phyloP scores from a whole-genome alignment of 2,797 vertebrate species.

The Microhierax caerulescens region DNA sequence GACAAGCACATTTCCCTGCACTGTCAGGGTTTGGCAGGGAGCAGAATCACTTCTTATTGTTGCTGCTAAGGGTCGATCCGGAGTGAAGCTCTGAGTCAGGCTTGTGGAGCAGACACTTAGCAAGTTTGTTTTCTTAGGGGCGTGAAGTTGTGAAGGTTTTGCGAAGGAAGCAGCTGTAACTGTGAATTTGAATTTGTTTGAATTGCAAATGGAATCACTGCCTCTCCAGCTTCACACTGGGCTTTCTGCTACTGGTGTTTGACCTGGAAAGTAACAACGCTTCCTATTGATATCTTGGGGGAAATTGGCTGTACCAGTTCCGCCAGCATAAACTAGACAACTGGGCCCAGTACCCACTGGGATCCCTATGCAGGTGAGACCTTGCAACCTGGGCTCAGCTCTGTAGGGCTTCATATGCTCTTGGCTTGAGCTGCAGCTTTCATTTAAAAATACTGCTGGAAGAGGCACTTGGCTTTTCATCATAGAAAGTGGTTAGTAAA shows the following conservation, averaged over 20 bases:
- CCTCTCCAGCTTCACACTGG: not conserved
- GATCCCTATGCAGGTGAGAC: not conserved
- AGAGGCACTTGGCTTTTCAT: not conserved
- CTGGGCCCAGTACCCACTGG: accelerated
- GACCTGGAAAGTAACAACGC: not conserved
- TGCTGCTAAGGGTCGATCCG: not conserved
- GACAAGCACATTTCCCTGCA: not conserved
- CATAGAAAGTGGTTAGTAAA: not conserved
- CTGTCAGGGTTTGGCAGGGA: not conserved
- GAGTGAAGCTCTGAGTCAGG: not conserved
- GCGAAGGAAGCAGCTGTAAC: not conserved
- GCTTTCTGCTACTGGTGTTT: not conserved
- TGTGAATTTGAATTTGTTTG: not conserved
- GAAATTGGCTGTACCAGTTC: not conserved
- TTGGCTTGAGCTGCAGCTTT: not conserved
- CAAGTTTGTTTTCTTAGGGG: not conserved
- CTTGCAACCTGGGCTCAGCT: not conserved
- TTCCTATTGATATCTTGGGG: not conserved
- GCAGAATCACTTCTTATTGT: not conserved
- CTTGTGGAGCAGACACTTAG: not conserved
- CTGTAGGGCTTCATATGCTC: accelerated
- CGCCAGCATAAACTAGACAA: not conserved
- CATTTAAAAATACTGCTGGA: not conserved
- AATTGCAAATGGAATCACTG: not conserved
- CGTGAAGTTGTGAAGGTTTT: not conserved